Evolutionary conservation across 2,888 invertebrate genomes (phyloP).

Genomic region (Alloplasta piceator): DNA sequence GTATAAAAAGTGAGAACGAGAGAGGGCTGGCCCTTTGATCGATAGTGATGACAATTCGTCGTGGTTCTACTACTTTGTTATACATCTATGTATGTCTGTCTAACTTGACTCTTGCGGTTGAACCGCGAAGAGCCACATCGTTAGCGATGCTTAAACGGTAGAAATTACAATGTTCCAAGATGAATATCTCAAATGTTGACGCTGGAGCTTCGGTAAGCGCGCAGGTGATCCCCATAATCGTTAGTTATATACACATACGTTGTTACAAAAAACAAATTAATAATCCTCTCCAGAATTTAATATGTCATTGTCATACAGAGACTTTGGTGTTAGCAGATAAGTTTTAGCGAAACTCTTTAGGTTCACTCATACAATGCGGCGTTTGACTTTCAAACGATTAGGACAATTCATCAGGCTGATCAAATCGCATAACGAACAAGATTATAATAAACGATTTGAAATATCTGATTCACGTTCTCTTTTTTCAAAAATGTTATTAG

Average conservation of each 20-base stretch:
- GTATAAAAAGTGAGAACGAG: constrained; percentile 38
- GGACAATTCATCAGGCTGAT: constrained; percentile 54
- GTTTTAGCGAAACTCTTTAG: neutral
- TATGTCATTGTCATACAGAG: constrained; percentile 32
- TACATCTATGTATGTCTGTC: constrained; percentile 12
- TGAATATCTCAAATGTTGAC: constrained; percentile 42
- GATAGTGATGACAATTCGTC: constrained; percentile 61
- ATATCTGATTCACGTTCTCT: constrained; percentile 24
- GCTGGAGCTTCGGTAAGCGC: neutral
- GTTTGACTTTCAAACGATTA: constrained; percentile 32
- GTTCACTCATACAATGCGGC: neutral
- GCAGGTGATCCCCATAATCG: constrained; percentile 33
- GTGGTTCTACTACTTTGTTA: constrained; percentile 18
- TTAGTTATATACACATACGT: constrained; percentile 35
- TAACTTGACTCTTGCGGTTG: constrained; percentile 40
- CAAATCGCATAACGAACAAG: constrained; percentile 13
- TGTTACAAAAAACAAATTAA: constrained; percentile 18
- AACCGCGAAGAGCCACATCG: constrained; percentile 39
- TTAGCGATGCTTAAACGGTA: constrained; percentile 40
- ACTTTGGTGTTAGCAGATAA: constrained; percentile 41
- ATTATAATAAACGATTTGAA: constrained; percentile 43
- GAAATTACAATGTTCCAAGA: constrained; percentile 35
- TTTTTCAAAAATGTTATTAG: constrained; percentile 16
- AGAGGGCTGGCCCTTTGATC: constrained; percentile 56
- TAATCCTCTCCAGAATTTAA: constrained; percentile 29